phyloP scores from a whole-genome alignment of 37 sponge, comb jelly and placozoan genomes.

The Tethya wilhelma region DNA sequence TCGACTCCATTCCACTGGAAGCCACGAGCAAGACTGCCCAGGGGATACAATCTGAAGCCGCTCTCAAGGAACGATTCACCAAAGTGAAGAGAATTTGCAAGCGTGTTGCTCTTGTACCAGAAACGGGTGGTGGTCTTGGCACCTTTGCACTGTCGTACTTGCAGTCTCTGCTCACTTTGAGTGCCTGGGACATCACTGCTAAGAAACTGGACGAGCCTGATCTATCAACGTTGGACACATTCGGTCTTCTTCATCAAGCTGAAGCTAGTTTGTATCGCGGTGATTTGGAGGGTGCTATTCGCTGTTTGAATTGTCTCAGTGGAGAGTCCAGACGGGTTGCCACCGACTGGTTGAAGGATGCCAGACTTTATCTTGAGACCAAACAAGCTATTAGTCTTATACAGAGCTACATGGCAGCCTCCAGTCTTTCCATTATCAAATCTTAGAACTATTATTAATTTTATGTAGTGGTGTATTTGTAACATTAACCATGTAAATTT shows the following conservation, averaged over 20 bases:
- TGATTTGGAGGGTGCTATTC: slow-evolving; percentile 69
- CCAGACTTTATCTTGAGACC: slow-evolving; percentile 74
- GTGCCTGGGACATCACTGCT: neutral
- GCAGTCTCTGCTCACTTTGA: slow-evolving; percentile 58
- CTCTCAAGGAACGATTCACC: slow-evolving; percentile 60
- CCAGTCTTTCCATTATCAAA: slow-evolving; percentile 7
- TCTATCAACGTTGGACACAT: slow-evolving; percentile 38
- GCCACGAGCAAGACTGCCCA: slow-evolving; percentile 32
- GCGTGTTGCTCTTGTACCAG: slow-evolving; percentile 80
- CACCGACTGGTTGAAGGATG: slow-evolving; percentile 85
- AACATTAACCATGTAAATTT: too few relatives aligned
- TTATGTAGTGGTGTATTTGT: too few relatives aligned
- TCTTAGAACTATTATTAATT: neutral
- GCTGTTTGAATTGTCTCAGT: slow-evolving; percentile 62
- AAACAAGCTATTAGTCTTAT: slow-evolving; percentile 72
- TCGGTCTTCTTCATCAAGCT: slow-evolving; percentile 56
- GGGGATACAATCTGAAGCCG: slow-evolving; percentile 64
- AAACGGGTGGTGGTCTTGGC: slow-evolving; percentile 66
- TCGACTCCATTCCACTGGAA: slow-evolving; percentile 57
- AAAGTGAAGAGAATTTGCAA: slow-evolving; percentile 58
- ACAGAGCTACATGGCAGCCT: slow-evolving; percentile 54
- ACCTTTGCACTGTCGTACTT: slow-evolving; percentile 67
- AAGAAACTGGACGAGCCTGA: neutral
- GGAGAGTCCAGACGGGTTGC: slow-evolving; percentile 85
- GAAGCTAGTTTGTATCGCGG: slow-evolving; percentile 38